Percentiles rank a stretch among this genome's conserved stretches.
Conservation (phyloP, 2,888 invertebrate species). For the Oconnorella tubifera region DNA sequence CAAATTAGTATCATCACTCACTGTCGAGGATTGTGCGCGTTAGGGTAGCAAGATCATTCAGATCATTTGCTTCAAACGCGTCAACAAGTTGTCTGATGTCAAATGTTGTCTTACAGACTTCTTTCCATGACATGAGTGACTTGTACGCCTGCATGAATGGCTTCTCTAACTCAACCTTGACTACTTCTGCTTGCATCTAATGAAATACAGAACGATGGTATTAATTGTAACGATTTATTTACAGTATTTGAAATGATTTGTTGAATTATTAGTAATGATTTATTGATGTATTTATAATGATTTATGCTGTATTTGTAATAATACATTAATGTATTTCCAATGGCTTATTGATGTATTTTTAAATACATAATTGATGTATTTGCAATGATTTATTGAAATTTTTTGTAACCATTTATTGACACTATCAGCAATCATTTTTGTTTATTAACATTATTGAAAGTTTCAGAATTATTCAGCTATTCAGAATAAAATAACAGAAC, state of each 20-base stretch:
- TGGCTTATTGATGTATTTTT: too few species aligned
- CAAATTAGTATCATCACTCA: too few species aligned
- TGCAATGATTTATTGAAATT: too few species aligned
- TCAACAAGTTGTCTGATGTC: neutral
- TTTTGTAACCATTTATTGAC: too few species aligned
- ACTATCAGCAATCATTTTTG: too few species aligned
- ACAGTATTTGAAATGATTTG: neutral
- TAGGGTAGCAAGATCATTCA: neutral
- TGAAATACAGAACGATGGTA: neutral
- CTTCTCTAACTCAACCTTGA: constrained; percentile 10
- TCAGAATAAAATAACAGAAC: neutral
- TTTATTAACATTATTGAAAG: too few species aligned
- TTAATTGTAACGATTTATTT: neutral
- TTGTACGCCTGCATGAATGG: constrained; percentile 20
- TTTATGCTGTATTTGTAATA: too few species aligned
- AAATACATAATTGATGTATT: too few species aligned
- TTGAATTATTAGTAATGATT: neutral
- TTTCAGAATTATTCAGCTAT: too few species aligned
- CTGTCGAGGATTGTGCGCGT: neutral
- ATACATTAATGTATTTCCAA: too few species aligned
- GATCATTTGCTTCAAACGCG: neutral
- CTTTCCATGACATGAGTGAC: constrained; percentile 14
- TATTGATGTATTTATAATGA: too few species aligned
- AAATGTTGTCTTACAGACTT: neutral
- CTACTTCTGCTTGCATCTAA: constrained; percentile 3